phyloP scores from a whole-genome alignment of 2,888 invertebrate genomes.

The Epiblema foenella region DNA sequence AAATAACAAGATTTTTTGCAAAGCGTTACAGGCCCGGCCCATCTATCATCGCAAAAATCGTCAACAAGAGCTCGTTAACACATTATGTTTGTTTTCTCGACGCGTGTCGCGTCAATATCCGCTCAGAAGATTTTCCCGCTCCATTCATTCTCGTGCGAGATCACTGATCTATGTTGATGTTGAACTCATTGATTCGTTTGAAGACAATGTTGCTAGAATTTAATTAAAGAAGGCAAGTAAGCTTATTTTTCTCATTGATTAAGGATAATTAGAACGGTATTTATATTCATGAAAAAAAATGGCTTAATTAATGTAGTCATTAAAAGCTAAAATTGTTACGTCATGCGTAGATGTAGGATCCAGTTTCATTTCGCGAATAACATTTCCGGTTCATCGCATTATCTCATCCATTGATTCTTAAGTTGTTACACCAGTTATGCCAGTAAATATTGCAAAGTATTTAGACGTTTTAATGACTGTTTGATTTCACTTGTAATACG shows the following conservation, averaged over 20 bases:
- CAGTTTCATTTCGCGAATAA: background rate
- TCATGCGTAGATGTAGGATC: background rate
- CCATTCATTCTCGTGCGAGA: background rate
- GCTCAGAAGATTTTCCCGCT: background rate
- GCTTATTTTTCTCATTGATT: too few species aligned
- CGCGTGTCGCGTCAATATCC: slow-evolving; percentile 12
- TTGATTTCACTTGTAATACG: slow-evolving; percentile 7
- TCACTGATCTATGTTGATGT: background rate
- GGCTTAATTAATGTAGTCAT: background rate
- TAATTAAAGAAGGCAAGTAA: too few species aligned
- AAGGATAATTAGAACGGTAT: too few species aligned
- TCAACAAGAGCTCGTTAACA: slow-evolving; percentile 41
- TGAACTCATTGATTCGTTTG: slow-evolving; percentile 2
- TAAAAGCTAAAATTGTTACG: background rate
- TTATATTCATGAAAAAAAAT: too few species aligned
- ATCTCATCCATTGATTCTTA: background rate
- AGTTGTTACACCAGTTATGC: background rate
- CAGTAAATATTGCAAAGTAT: background rate
- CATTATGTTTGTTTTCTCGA: slow-evolving; percentile 27
- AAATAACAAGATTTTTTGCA: slow-evolving; percentile 19
- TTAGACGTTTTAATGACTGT: background rate
- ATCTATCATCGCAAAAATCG: slow-evolving; percentile 35
- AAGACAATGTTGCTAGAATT: too few species aligned
- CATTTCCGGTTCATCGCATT: background rate
- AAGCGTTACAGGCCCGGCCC: slow-evolving; percentile 16